These are phyloP conservation scores for Proteles cristata DNA, from an alignment of 2,113 vertebrate genomes.

Conservation along the genomic window DNA sequence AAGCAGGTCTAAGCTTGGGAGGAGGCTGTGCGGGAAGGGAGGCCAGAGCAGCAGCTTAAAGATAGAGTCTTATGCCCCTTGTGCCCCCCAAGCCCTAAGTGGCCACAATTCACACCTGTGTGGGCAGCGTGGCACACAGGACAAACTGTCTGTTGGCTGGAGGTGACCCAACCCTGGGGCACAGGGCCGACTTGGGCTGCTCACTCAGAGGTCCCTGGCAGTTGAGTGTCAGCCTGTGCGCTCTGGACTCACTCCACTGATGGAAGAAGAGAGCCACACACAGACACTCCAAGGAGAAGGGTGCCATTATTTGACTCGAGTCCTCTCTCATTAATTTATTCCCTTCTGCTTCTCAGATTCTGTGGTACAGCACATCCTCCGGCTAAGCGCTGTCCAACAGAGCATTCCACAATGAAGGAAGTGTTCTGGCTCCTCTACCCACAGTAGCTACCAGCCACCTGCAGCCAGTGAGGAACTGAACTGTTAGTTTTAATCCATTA, in stretches of 20 bases:
- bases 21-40: background rate
- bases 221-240: background rate
- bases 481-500: background rate
- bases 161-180: background rate
- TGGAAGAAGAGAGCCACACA: background rate
- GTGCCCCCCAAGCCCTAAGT: background rate
- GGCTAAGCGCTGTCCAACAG: background rate
- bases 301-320: too few relatives aligned
- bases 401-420: background rate
- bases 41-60: background rate
- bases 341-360: background rate
- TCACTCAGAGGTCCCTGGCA: background rate
- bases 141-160: background rate
- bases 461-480: background rate
- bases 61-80: rapidly evolving
- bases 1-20: rapidly evolving
- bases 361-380: background rate
- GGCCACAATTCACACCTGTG: background rate
- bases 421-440: background rate
- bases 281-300: background rate
- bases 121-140: rapidly evolving
- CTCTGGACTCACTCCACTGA: background rate
- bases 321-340: background rate
- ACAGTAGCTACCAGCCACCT: background rate
- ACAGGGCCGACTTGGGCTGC: background rate